A percentile compares a stretch with the other conserved stretches of the same genome.
These are phyloP conservation scores for Poeciliopsis presidionis DNA, from an alignment of 2,797 vertebrate genomes.

Conservation along the genomic window DNA sequence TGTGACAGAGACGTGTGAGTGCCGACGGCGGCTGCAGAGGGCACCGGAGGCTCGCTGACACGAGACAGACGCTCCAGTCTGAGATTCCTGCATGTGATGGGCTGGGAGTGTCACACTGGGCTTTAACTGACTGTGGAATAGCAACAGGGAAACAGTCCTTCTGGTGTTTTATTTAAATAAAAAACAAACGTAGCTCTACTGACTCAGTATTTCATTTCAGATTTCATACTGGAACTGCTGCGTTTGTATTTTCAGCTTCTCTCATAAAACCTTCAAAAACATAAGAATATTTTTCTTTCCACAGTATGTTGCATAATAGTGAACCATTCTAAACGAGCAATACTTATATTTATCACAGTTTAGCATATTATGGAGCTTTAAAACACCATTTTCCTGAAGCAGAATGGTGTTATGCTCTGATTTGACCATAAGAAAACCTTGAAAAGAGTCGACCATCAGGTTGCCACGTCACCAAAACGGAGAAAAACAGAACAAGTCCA, in stretches of 20 bases:
- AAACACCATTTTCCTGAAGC: background rate
- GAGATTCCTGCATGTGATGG: slow-evolving; percentile 41
- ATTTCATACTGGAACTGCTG: background rate
- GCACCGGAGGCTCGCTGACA: slow-evolving; percentile 72
- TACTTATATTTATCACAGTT: background rate
- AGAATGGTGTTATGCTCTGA: background rate
- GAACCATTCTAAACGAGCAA: background rate
- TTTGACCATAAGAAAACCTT: background rate
- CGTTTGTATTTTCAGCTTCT: background rate
- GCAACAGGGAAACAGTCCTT: background rate
- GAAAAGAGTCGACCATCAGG: background rate
- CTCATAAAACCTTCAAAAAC: background rate
- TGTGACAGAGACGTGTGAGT: slow-evolving; percentile 52
- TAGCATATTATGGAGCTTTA: background rate
- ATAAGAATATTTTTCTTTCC: background rate
- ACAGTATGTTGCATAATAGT: background rate
- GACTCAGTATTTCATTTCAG: background rate
- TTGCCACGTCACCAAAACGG: background rate
- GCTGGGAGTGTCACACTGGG: slow-evolving; percentile 49
- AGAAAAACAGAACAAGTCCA: background rate
- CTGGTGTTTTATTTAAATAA: background rate
- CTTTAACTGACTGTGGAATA: slow-evolving; percentile 41
- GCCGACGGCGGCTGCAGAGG: slow-evolving; percentile 40
- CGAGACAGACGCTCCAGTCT: slow-evolving; percentile 58
- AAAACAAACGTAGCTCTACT: background rate